phyloP scores from a whole-genome alignment of 2,888 invertebrate genomes.

The Ormyrus nitidulus region DNA sequence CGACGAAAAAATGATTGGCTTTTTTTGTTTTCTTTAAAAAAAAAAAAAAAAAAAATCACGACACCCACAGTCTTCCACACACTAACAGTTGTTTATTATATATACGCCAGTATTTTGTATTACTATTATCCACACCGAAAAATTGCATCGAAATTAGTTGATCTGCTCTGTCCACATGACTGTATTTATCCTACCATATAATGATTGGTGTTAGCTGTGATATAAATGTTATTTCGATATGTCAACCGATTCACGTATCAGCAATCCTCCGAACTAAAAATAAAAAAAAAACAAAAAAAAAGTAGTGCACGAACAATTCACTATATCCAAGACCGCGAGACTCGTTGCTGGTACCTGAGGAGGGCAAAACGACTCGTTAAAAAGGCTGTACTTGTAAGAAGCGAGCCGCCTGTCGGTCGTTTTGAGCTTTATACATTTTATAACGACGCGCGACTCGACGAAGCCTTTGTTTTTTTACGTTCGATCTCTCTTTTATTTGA shows the following conservation, averaged over 20 bases:
- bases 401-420: conserved; percentile 37
- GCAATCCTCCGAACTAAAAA: conserved; percentile 31
- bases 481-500: conserved; percentile 12
- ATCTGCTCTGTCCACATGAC: conserved; percentile 71
- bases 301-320: conserved; percentile 24
- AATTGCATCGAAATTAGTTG: conserved; percentile 70
- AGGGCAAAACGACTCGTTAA: conserved; percentile 58
- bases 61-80: conserved; percentile 18
- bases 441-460: conserved; percentile 13
- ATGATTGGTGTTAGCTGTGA: conserved; percentile 72
- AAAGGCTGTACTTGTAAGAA: conserved; percentile 54
- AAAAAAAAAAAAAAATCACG: neutral
- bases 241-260: conserved; percentile 61
- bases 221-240: conserved; percentile 62
- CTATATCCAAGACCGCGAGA: neutral
- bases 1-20: conserved; percentile 30
- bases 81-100: conserved; percentile 45
- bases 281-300: conserved; percentile 18
- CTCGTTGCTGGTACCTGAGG: conserved; percentile 60
- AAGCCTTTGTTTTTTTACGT: conserved; percentile 16
- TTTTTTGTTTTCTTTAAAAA: conserved; percentile 36
- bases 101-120: conserved; percentile 54
- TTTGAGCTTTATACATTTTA: conserved; percentile 43
- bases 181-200: conserved; percentile 68
- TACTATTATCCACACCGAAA: conserved; percentile 60